Evolutionary conservation across 2,888 invertebrate species (phyloP).

Genomic region (Mimachlamys varia): DNA sequence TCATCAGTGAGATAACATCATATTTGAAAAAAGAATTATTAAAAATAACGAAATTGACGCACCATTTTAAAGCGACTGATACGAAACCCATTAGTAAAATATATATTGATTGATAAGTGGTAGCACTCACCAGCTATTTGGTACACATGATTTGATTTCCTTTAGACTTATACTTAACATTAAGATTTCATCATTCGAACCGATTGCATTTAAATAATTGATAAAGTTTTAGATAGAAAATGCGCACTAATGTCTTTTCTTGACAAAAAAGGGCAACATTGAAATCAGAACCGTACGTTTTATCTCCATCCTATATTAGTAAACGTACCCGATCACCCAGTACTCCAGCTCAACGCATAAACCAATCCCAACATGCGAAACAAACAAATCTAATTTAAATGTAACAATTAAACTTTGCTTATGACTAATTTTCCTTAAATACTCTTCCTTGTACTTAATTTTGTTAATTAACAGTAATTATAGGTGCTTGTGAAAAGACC

Average conservation of each 20-base stretch:
- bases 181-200: neutral
- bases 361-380: neutral
- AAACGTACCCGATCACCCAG: neutral
- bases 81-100: too few relatives aligned
- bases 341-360: neutral
- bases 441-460: neutral
- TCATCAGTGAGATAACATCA: too few relatives aligned
- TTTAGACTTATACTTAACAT: neutral
- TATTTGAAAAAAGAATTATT: too few relatives aligned
- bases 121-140: neutral
- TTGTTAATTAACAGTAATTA: neutral
- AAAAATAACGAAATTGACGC: too few relatives aligned
- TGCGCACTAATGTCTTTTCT: neutral
- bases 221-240: neutral
- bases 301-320: neutral
- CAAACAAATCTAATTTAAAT: neutral
- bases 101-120: too few relatives aligned
- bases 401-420: neutral
- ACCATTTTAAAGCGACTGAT: too few relatives aligned
- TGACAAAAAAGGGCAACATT: neutral
- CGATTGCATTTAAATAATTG: constrained; percentile 14
- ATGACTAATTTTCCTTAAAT: neutral
- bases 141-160: neutral
- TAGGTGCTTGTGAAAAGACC: neutral
- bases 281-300: neutral